phyloP scores from a whole-genome alignment of 1,140 invertebrate species.

The Drosophila jambulina region DNA sequence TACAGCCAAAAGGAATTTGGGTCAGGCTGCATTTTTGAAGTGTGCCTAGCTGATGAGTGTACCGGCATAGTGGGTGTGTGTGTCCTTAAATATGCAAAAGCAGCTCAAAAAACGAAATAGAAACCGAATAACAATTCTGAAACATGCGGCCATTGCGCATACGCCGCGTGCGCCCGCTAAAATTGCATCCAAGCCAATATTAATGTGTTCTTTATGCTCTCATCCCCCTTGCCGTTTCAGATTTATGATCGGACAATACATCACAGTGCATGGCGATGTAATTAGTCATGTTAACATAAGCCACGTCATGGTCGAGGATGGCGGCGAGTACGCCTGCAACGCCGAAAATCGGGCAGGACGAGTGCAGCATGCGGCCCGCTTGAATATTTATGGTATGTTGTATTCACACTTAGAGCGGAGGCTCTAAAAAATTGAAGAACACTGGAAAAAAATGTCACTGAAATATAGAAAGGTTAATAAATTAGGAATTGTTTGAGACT shows the following conservation, averaged over 20 bases:
- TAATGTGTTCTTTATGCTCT: slow-evolving; percentile 60
- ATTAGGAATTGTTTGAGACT: too few species aligned
- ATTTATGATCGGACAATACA: slow-evolving; percentile 92
- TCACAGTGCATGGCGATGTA: slow-evolving; percentile 92
- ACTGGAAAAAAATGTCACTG: neutral
- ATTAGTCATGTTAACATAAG: slow-evolving; percentile 95
- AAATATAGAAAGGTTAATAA: neutral
- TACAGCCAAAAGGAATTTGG: slow-evolving; percentile 72
- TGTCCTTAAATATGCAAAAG: slow-evolving; percentile 60
- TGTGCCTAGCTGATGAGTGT: slow-evolving; percentile 62
- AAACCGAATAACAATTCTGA: slow-evolving; percentile 50
- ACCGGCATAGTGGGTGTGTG: slow-evolving; percentile 14
- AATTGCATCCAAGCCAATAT: slow-evolving; percentile 56
- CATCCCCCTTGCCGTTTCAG: slow-evolving; percentile 85
- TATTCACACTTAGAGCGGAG: slow-evolving; percentile 35
- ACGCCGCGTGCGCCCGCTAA: slow-evolving; percentile 42
- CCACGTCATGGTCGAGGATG: slow-evolving; percentile 92
- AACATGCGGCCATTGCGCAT: slow-evolving; percentile 62
- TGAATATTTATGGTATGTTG: slow-evolving; percentile 94
- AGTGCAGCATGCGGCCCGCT: slow-evolving; percentile 90
- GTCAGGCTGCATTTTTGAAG: slow-evolving; percentile 77
- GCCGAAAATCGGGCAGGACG: slow-evolving; percentile 92
- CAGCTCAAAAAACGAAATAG: slow-evolving; percentile 22
- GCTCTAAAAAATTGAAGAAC: slow-evolving; percentile 20
- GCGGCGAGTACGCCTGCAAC: slow-evolving; percentile 94